Evolutionary conservation across 2,797 vertebrate genomes (phyloP).

Genomic region (Paguma larvata): DNA sequence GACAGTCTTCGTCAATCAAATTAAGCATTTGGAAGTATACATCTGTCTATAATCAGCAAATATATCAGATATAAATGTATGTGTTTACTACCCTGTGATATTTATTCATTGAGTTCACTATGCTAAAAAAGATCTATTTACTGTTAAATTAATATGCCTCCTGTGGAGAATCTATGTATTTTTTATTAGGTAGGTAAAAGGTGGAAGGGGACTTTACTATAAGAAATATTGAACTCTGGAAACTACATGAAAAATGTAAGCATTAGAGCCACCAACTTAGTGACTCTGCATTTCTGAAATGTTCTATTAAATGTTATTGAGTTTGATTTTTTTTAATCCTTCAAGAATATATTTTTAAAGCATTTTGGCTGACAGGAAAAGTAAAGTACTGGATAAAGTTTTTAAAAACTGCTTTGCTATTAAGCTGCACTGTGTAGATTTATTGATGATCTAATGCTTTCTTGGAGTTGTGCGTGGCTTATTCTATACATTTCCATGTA

Average conservation of each 20-base stretch:
- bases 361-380: not conserved
- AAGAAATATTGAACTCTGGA: not conserved
- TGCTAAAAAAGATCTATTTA: slow-evolving; percentile 13
- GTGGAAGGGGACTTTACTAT: not conserved
- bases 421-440: not conserved
- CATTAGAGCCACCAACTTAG: not conserved
- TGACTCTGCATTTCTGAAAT: not conserved
- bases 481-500: not conserved
- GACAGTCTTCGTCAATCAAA: not conserved
- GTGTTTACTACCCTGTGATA: not conserved
- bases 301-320: not conserved
- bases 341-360: not conserved
- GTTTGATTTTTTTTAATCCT: not conserved
- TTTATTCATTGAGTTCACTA: not conserved
- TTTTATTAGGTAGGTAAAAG: not conserved
- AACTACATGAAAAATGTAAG: not conserved
- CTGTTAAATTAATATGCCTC: not conserved
- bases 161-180: not conserved
- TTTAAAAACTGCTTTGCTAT: not conserved
- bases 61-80: not conserved
- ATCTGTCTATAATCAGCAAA: not conserved
- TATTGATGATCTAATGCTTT: not conserved
- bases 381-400: not conserved
- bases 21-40: not conserved
- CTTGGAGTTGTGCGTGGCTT: not conserved